Conservation (phyloP, 2,888 invertebrate species). For the Glyphotaelius pellucidus region DNA sequence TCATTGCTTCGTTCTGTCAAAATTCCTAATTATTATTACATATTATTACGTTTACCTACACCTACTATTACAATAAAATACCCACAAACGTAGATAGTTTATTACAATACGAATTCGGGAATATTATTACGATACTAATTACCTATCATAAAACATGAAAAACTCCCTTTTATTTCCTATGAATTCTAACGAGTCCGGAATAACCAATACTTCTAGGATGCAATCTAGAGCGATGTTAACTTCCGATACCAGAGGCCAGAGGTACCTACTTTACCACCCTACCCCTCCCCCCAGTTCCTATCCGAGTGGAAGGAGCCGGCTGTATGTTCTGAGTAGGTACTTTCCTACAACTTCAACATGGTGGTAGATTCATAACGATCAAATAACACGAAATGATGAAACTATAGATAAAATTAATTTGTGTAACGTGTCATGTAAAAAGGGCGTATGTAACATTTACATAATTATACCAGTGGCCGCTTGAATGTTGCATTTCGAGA, state of each 20-base stretch:
- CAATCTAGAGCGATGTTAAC: constrained; percentile 2
- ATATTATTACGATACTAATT: not conserved
- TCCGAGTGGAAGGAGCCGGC: not conserved
- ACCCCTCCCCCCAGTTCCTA: not conserved
- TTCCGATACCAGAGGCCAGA: not conserved
- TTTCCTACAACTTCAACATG: not conserved
- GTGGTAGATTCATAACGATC: constrained; percentile 35
- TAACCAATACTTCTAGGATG: constrained; percentile 2
- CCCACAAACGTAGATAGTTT: not conserved
- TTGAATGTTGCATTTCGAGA: constrained; percentile 27
- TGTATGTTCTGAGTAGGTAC: not conserved
- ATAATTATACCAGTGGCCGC: constrained; percentile 39
- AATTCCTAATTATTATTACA: no score
- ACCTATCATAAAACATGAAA: not conserved
- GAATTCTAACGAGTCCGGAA: not conserved
- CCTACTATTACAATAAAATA: not conserved
- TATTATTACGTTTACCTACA: not conserved
- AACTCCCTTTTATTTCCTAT: not conserved
- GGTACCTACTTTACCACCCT: not conserved
- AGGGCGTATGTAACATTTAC: constrained; percentile 42
- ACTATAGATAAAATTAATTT: constrained; percentile 38
- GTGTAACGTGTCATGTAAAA: constrained; percentile 43
- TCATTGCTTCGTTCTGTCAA: no score
- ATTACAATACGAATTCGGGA: not conserved
- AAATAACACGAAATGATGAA: constrained; percentile 42